Evolutionary conservation across 2,113 vertebrate species (phyloP), one percentile per base, ranked within the genome.

Genomic region (Puffinus mauretanicus): DNA sequence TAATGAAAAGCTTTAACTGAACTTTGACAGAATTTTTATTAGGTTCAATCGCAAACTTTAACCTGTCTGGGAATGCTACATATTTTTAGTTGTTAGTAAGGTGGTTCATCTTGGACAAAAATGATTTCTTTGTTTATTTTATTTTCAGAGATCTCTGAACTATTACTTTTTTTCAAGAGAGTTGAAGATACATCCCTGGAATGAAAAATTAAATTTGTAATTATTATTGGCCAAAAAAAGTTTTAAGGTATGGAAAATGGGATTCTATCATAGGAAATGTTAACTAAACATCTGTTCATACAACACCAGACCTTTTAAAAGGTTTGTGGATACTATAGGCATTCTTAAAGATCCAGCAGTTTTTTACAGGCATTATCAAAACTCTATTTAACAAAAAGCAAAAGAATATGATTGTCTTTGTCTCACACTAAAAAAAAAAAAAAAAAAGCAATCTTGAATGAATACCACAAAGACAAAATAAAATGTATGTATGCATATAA

Each of bases 361-460:
- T 71, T 70, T 29, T 70, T 55, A 38, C 7, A 47, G 10, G 12
- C 7, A 38, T 82, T 12, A 49, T 6, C 4, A 76, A 80, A 44
- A 36, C 2, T 25, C 7, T 30, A 19, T 62, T 42, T 27, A 52
- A 72, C 1, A 30, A 34, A 40, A 58, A 13, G 0, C 0, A 49
- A 60, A 47, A 38, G 1, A 67, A 40, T 9, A 78, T 14, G 1
- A 29, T n/a, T 61, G 9, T 13, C 21, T 76, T 49, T 51, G 5
- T 52, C 10, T 73, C n/a, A 60, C 5, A 32, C 7, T 24, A 54
- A 27, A 77, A 34, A 46, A 32, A 29, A 42, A 29, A 42, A 38
- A 44, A n/a, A 22, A 22, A 58, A 34, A n/a, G 1, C 14, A 34
- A 3, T 46, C 16, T 66, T 69, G 1, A 54, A 55, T 38, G 5